These are phyloP conservation scores for Pocillopora damicornis DNA, from an alignment of 64 coral and sea anemone genomes.

Conservation along the genomic window DNA sequence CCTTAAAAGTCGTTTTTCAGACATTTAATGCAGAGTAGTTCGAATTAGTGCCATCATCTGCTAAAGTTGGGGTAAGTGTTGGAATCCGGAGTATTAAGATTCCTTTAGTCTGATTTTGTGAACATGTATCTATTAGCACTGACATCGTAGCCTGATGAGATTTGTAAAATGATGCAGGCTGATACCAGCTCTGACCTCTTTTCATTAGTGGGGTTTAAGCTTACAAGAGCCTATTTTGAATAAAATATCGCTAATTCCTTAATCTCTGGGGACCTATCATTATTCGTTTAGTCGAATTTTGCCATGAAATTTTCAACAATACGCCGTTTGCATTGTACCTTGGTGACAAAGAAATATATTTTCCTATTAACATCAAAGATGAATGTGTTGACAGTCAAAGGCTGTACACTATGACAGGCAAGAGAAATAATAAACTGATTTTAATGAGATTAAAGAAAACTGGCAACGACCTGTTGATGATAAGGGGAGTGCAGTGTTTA, in stretches of 20 bases:
- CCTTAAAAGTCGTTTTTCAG: background rate
- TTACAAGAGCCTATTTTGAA: background rate
- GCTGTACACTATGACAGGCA: slow-evolving; percentile 23
- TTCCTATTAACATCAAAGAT: background rate
- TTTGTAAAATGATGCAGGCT: background rate
- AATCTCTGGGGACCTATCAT: slow-evolving; percentile 25
- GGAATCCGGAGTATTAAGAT: background rate
- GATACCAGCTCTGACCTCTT: background rate
- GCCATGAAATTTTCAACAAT: slow-evolving; percentile 4
- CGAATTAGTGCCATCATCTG: background rate
- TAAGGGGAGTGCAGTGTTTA: slow-evolving; percentile 28
- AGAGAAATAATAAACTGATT: slow-evolving; percentile 51
- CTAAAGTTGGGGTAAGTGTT: background rate
- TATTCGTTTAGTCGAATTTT: slow-evolving; percentile 22
- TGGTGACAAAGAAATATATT: slow-evolving; percentile 24
- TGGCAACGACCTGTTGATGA: slow-evolving; percentile 50
- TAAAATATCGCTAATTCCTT: slow-evolving; percentile 29
- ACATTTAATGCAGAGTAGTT: background rate
- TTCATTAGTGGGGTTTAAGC: background rate
- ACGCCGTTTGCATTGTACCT: slow-evolving; percentile 6
- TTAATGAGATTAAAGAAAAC: slow-evolving; percentile 37
- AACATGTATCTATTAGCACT: background rate
- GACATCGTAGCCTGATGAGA: background rate
- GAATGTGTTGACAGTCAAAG: slow-evolving; percentile 23
- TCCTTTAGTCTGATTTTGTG: background rate